These are phyloP conservation scores for Hyperoplus immaculatus DNA, from an alignment of 2,797 vertebrate species.

Conservation along the genomic window DNA sequence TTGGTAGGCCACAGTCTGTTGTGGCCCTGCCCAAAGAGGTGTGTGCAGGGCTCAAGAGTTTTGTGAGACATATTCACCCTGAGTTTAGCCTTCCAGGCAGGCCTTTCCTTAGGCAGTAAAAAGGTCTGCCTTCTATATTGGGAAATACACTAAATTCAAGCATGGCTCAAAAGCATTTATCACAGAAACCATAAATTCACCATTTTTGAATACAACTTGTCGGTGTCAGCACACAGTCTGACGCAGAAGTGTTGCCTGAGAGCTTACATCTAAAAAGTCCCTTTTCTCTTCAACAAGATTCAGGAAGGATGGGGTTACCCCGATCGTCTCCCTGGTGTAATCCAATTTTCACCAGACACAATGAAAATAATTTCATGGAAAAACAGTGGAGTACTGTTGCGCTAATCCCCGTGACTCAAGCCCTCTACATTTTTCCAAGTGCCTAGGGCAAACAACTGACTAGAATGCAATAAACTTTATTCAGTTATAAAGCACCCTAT, in stretches of 20 bases:
- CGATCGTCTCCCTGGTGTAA: conserved; percentile 7
- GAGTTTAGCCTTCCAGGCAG: conserved; percentile 47
- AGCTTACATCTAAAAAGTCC: not conserved
- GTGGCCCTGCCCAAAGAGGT: conserved; percentile 46
- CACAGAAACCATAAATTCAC: not conserved
- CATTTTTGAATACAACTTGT: not conserved
- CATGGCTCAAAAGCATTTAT: not conserved
- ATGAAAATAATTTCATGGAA: conserved; percentile 53
- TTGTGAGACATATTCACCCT: not conserved
- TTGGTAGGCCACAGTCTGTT: conserved; percentile 31
- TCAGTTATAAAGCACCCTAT: not conserved
- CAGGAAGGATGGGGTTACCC: conserved; percentile 5
- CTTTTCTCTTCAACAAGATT: not conserved
- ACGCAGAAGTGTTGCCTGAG: conserved; percentile 1
- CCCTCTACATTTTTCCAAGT: conserved; percentile 1
- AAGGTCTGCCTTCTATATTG: not conserved
- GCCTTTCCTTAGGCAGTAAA: not conserved
- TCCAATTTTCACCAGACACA: conserved; percentile 45
- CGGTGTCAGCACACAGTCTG: not conserved
- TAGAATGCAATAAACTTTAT: not conserved
- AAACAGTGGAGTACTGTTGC: conserved; percentile 27
- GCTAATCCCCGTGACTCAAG: conserved; percentile 50
- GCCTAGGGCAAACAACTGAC: not conserved
- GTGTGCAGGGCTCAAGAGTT: not conserved
- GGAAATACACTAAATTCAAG: not conserved